Evolutionary conservation across 2,888 invertebrate genomes (phyloP).

Genomic region (Ditylenchus weischeri): DNA sequence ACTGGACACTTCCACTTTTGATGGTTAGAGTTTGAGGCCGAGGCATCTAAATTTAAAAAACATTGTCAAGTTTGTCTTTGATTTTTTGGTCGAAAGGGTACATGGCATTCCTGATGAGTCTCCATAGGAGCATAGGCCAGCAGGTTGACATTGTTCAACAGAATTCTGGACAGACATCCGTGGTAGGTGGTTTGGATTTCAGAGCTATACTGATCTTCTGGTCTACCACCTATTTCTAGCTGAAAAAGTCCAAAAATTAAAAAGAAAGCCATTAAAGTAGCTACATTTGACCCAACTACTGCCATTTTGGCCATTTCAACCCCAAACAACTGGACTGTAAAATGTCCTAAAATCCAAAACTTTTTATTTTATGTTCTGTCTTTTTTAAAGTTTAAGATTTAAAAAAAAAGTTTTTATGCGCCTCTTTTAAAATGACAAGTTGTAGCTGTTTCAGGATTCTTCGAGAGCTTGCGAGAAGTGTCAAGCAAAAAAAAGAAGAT

Average conservation of each 20-base stretch:
- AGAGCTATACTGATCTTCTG: constrained; percentile 50
- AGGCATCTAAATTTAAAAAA: constrained; percentile 21
- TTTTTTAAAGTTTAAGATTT: too few relatives aligned
- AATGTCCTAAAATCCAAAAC: too few relatives aligned
- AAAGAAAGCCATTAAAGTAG: too few relatives aligned
- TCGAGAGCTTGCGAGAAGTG: too few relatives aligned
- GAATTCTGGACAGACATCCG: constrained; percentile 49
- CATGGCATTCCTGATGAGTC: constrained; percentile 11
- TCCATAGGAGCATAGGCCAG: constrained; percentile 44
- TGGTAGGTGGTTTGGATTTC: constrained; percentile 41
- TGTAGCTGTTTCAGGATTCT: too few relatives aligned
- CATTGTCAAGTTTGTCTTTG: neutral
- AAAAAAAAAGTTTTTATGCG: too few relatives aligned
- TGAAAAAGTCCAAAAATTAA: constrained; percentile 21
- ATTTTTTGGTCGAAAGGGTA: neutral
- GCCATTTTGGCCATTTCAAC: too few relatives aligned
- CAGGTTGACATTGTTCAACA: constrained; percentile 50
- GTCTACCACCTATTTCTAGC: constrained; percentile 53
- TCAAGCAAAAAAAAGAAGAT: too few relatives aligned
- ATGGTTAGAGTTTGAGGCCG: constrained; percentile 44
- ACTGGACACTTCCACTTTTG: constrained; percentile 36
- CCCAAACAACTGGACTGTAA: too few relatives aligned
- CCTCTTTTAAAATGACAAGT: too few relatives aligned
- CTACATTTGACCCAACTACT: too few relatives aligned
- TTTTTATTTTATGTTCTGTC: too few relatives aligned